A percentile compares a stretch with the other conserved stretches of the same genome.
Conservation (phyloP, 2,113 vertebrate species). For the Crocuta crocuta region DNA sequence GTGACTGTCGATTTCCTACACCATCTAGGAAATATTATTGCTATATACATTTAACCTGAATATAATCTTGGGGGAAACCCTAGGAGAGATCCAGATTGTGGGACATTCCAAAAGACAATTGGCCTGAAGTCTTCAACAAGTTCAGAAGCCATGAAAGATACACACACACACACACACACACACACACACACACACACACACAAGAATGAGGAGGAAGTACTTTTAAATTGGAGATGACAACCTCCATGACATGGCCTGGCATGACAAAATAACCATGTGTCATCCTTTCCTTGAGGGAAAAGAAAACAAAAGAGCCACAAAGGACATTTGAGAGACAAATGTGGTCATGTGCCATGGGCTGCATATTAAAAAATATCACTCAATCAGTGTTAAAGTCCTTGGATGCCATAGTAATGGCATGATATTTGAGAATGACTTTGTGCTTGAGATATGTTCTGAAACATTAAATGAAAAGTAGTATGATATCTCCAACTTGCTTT, state of each 20-base stretch:
- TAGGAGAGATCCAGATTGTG: not conserved
- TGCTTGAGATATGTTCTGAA: not conserved
- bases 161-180: not conserved
- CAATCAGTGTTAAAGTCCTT: not conserved
- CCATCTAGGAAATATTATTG: not conserved
- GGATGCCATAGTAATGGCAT: rapidly evolving
- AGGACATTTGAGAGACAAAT: rapidly evolving
- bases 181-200: not conserved
- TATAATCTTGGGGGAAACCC: not conserved
- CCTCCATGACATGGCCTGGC: not conserved
- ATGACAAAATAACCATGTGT: not conserved
- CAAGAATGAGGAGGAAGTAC: not conserved
- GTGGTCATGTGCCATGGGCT: no score
- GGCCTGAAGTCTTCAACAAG: not conserved
- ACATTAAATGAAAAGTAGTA: no score
- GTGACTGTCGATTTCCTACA: not conserved
- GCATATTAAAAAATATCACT: not conserved
- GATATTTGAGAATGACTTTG: not conserved
- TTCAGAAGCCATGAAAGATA: not conserved
- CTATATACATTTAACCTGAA: not conserved
- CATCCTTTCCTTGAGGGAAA: not conserved
- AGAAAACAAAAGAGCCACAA: not conserved
- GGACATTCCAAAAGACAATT: not conserved
- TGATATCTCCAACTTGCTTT: not conserved
- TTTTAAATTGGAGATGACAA: not conserved